phyloP scores from a whole-genome alignment of 2,797 vertebrate genomes.

The Bovichtus variegatus region DNA sequence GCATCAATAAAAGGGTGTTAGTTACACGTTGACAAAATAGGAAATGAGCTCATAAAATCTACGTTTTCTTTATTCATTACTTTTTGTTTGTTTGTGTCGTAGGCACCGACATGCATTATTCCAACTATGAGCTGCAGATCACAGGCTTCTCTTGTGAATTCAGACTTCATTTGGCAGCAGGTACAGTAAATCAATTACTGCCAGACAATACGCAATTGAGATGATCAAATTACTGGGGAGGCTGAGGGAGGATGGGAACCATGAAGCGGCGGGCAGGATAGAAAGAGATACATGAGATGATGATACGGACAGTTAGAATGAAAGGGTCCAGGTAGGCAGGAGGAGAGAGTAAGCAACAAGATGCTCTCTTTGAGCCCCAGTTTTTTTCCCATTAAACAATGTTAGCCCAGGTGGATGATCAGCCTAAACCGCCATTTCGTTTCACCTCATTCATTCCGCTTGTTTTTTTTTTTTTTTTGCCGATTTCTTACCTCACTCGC shows the following conservation, averaged over 20 bases:
- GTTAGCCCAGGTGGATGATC: neutral
- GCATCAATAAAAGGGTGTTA: constrained; percentile 22
- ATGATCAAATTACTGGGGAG: constrained; percentile 67
- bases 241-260: constrained; percentile 41
- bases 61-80: constrained; percentile 1
- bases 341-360: neutral
- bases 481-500: neutral
- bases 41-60: constrained; percentile 41
- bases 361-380: neutral
- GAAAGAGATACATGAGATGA: constrained; percentile 31
- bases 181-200: constrained; percentile 72
- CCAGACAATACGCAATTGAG: constrained; percentile 62
- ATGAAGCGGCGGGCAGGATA: constrained; percentile 26
- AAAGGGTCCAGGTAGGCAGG: constrained; percentile 1
- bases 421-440: neutral
- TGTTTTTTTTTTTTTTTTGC: neutral
- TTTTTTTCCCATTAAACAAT: constrained; percentile 1
- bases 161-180: constrained; percentile 62
- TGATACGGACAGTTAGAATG: constrained; percentile 33
- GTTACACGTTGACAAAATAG: constrained; percentile 39
- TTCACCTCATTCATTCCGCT: neutral
- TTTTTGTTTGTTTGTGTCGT: constrained; percentile 15
- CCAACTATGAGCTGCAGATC: constrained; percentile 38
- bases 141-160: constrained; percentile 56
- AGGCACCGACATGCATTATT: neutral